Evolutionary conservation across 2,797 vertebrate genomes (phyloP).

Genomic region (Xerus rutilus): DNA sequence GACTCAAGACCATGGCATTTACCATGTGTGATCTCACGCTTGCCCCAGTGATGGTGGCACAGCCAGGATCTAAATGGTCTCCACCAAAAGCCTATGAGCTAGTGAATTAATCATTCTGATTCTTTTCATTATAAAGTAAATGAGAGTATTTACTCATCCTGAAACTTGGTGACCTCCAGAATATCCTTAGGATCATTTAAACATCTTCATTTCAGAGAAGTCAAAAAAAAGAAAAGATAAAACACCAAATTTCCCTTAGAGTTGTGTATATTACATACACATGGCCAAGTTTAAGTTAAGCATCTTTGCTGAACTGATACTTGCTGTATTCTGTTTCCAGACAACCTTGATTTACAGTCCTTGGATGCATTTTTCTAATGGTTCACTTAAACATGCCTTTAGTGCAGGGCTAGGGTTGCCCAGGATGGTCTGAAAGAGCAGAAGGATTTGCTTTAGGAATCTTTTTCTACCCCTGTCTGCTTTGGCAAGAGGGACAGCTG

Average conservation of each 20-base stretch:
- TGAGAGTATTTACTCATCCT: background rate
- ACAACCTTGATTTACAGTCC: conserved; percentile 43
- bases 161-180: background rate
- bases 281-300: conserved; percentile 25
- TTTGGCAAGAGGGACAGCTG: background rate
- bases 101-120: background rate
- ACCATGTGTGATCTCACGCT: rapidly evolving
- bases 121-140: conserved; percentile 4
- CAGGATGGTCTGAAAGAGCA: background rate
- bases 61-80: background rate
- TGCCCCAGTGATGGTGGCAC: background rate
- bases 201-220: conserved; percentile 26
- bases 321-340: background rate
- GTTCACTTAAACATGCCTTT: background rate
- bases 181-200: background rate
- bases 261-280: background rate
- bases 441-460: background rate
- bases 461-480: background rate
- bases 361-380: background rate
- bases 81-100: background rate
- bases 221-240: background rate
- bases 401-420: background rate
- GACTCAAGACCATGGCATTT: rapidly evolving
- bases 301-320: background rate
- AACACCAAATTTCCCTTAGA: background rate